Base-by-base conservation (phyloP, 2,888 invertebrate species). In the Hoplodrina ambigua region DNA sequence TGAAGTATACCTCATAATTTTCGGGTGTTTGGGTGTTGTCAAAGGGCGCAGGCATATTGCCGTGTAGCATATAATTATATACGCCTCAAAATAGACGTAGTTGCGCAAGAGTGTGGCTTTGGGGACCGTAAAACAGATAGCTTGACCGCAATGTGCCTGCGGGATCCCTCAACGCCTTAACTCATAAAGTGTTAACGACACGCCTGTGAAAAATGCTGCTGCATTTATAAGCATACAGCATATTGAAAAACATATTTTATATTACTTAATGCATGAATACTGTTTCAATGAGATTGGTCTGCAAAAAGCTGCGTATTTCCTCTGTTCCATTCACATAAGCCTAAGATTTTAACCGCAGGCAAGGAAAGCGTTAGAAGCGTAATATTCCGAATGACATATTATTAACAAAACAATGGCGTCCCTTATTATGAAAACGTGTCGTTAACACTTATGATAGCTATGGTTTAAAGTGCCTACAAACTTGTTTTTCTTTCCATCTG, bases 381-480 rank as follows among this genome's bases (percentile, higher is more conserved):
- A 53, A 20, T 62, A 30, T 15, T 33, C 41, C n/a, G 33, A 62
- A 6, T 25, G 2, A 25, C 25, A 25, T 25, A n/a, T 25, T 25
- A 25, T 25, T 25, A 2, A 62, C 13, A 30, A 19, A 20, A 33
- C n/a, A 19, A 17, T 17, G 17, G 4, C 0, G 20, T 13, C 0
- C 4, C 15, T 17, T 44, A 33, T 10, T 44, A 66, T 0, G 4
- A 30, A 55, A 30, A 13, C 69, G 44, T 56, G 69, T 76, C 56
- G 68, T 75, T 71, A 44, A 37, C 50, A 68, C 69, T 56, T 65
- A 19, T 5, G 19, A 17, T n/a, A 71, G 55, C 71, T 75, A 75
- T 67, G 75, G 55, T 68, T 75, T 67, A 33, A 17, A 75, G 68
- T 75, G 49, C 49, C 30, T n/a, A 71, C 76, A 71, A 71, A 19